phyloP scores from a whole-genome alignment of 2,797 vertebrate genomes.

The Platalea minor region DNA sequence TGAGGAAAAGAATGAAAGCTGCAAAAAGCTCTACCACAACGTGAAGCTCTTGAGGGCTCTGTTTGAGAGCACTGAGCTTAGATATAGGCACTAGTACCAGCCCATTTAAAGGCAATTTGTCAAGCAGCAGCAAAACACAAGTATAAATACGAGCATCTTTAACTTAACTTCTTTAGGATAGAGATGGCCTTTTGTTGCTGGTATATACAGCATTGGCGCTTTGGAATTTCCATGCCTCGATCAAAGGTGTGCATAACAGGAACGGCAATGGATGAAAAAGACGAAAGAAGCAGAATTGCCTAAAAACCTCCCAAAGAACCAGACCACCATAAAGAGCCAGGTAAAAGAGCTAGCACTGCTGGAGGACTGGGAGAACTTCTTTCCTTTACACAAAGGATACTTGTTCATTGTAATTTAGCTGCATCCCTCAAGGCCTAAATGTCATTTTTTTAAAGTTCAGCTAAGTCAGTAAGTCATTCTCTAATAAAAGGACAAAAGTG shows the following conservation, averaged over 20 bases:
- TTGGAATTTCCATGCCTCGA: neutral
- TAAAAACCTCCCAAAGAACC: neutral
- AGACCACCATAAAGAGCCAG: neutral
- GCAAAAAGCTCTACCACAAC: neutral
- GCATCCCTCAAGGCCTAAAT: neutral
- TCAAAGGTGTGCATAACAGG: neutral
- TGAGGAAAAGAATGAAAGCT: neutral
- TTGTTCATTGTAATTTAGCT: neutral
- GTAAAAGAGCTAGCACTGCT: neutral
- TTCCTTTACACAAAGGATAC: neutral
- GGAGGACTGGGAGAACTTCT: neutral
- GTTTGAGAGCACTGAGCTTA: neutral
- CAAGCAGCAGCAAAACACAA: neutral
- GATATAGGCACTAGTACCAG: neutral
- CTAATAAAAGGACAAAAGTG: neutral
- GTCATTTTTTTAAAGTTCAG: neutral
- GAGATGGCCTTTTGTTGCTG: neutral
- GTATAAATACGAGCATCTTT: accelerated
- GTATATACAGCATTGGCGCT: neutral
- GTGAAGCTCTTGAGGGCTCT: neutral
- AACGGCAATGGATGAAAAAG: neutral
- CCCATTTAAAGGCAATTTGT: neutral
- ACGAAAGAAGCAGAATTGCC: neutral
- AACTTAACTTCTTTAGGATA: neutral
- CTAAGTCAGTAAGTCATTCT: neutral